Evolutionary conservation across 1,140 invertebrate species (phyloP), one percentile per base, ranked within the genome.

Genomic region (Leptoteleia sp.): DNA sequence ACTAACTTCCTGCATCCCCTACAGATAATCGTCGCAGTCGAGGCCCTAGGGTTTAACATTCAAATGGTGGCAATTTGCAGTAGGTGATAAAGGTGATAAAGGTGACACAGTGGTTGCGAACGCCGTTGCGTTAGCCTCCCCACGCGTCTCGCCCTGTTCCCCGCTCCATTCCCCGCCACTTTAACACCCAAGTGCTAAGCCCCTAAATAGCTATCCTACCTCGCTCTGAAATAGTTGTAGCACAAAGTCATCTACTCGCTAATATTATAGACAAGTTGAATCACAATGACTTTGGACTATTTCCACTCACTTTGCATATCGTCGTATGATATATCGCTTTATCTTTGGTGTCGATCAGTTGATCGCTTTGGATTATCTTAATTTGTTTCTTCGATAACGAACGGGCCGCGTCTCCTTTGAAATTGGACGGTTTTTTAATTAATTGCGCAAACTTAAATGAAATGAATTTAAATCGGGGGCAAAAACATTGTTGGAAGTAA

Each of bases 31-130:
- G 82, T 86, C 84, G 82, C 79, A 81, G 81, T 76, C 78, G 84
- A 88, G 84, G 87, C 82, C 79, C 80, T 65, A 77, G 83, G 84
- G 83, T 84, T 88, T 88, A 88, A 83, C 87, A 88, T 89, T 83
- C 82, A 88, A 89, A 89, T 88, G 86, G 86, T 75, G 84, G 87
- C 87, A 88, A 89, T 89, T 89, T 89, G 87, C 86, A 88, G 84
- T 84, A 88, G 87, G 87, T 87, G 87, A 88, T 89, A 88, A 88
- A 89, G 87, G 87, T 88, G 86, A 89, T 89, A 88, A 88, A 89
- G 87, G 86, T 88, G 87, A 88, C 86, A 87, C 85, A 83, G 81
- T 75, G 81, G 78, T 79, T 76, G 80, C 67, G 45, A 76, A 48
- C 45, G 70, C 57, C 79, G 76, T 55, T 82, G 57, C 72, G 29